These are phyloP conservation scores for Microdon myrmicae DNA, from an alignment of 2,888 invertebrate species.

Conservation along the genomic window DNA sequence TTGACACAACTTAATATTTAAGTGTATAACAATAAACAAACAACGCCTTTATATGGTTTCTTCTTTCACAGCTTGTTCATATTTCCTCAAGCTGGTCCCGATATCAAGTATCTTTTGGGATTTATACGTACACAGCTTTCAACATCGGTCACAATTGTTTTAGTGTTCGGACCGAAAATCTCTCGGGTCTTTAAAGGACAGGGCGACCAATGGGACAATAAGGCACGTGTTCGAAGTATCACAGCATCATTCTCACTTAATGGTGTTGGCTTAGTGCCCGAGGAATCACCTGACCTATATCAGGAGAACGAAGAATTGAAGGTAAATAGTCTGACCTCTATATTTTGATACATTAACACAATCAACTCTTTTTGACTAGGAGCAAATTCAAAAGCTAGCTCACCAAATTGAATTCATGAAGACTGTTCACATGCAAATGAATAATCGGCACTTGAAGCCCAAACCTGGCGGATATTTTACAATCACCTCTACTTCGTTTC, in stretches of 20 bases:
- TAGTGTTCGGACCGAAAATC: slow-evolving; percentile 72
- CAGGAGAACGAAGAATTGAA: slow-evolving; percentile 93
- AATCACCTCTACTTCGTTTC: slow-evolving; percentile 69
- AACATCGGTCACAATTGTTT: slow-evolving; percentile 76
- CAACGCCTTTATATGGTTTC: background rate
- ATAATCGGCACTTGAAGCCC: slow-evolving; percentile 88
- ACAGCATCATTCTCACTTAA: slow-evolving; percentile 88
- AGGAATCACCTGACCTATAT: slow-evolving; percentile 85
- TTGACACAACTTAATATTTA: no score
- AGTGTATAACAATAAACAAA: no score
- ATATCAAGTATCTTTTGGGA: slow-evolving; percentile 90
- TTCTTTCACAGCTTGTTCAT: slow-evolving; percentile 76
- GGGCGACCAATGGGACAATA: slow-evolving; percentile 90
- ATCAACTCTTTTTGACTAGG: slow-evolving; percentile 68
- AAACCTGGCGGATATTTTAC: slow-evolving; percentile 85
- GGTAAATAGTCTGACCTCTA: slow-evolving; percentile 66
- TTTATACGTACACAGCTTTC: slow-evolving; percentile 92
- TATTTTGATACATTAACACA: background rate
- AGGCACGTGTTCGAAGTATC: slow-evolving; percentile 83
- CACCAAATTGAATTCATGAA: slow-evolving; percentile 94
- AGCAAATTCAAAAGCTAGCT: slow-evolving; percentile 90
- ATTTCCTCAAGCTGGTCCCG: slow-evolving; percentile 87
- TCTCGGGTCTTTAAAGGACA: slow-evolving; percentile 84
- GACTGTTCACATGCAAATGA: slow-evolving; percentile 93
- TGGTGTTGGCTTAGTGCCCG: slow-evolving; percentile 85